Evolutionary conservation across 1,140 invertebrate genomes (phyloP), one percentile per base, ranked within the genome.

Genomic region (Metopolophium dirhodum): DNA sequence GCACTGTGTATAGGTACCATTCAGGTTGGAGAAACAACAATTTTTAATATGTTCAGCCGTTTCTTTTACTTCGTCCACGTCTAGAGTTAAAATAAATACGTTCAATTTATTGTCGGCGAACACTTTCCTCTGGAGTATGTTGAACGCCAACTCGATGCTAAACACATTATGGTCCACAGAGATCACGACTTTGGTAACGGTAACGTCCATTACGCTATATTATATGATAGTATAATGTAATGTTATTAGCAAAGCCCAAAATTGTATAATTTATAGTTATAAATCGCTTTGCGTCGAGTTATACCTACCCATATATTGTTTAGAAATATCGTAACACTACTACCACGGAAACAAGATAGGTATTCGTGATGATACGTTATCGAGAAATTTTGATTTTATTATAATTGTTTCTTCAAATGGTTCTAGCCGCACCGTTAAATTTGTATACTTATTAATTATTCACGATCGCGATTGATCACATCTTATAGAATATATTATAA

Each of bases 11-110:
- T 88, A 23, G 26, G 45, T 88, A 26, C 91, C 91, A 14, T 93
- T 86, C 35, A 93, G 18, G n/a, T 93, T 93, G 23, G 68, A 86
- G 57, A 93, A 93, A 86, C 45, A 49, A 45, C 82, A 85, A 18
- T 54, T 93, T 30, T 86, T 51, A 18, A 93, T 54, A 22, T 54
- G 30, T 9, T 47, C 47, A 11, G 35, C 49, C 82, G 45, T 41
- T 41, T 57, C 82, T 45, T 30, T 86, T 22, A 86, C 91, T 41
- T 45, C 26, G 9, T 30, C 7, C 35, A 57, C 35, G 2, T 86
- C 37, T 7, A 26, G 45, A 41, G 91, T 93, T 30, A 93, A 7
- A 26, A 93, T 54, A 23, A 45, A 86, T 4, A 93, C 22, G 26
- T 93, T 45, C 35, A 93, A 26, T 45, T 41, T 93, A 20, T 41